Evolutionary conservation across 2,797 vertebrate species (phyloP), one percentile per base, ranked within the genome.

Genomic region (Crypturellus tataupa): DNA sequence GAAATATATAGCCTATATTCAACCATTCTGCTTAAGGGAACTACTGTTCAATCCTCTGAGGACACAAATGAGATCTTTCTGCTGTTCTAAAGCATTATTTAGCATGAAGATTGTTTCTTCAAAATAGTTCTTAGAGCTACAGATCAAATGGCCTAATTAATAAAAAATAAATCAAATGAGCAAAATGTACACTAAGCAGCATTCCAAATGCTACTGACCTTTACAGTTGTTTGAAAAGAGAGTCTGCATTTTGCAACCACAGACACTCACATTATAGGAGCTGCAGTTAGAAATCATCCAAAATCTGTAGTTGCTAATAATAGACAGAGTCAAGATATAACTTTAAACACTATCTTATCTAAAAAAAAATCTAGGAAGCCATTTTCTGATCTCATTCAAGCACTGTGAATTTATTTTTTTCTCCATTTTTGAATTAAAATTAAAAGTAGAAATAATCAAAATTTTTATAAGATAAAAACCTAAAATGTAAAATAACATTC

Each of bases 1-100:
- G 86, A 97, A 97, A 97, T 96, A 95, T 93, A 95, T 80, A 85
- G 90, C 81, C 87, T 96, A 51, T 69, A 78, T 97, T 88, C 90
- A 95, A 42, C 81, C 76, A 70, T 83, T 51, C 73, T 96, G 79
- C 81, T 93, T 85, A 78, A 88, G 53, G 42, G 27, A 90, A 80
- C 63, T 65, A 92, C 63, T 8, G 2, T 79, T 75, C 37, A 90
- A 63, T 77, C 33, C 46, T 92, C 71, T 90, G 44, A 91, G 84
- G 93, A 56, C 91, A 91, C 88, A 95, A 95, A 83, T 59, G 35
- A 95, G 75, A 79, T 71, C 40, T 93, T 94, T 79, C 55, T 46
- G n/a, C 63, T 51, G 83, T 21, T 58, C 56, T 80, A 85, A 92
- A 88, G 85, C 24, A 87, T 65, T 89, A 87, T 89, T 94, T 95